These are phyloP conservation scores for Capitulum mitella DNA, from an alignment of 2,888 invertebrate species.

Conservation along the genomic window DNA sequence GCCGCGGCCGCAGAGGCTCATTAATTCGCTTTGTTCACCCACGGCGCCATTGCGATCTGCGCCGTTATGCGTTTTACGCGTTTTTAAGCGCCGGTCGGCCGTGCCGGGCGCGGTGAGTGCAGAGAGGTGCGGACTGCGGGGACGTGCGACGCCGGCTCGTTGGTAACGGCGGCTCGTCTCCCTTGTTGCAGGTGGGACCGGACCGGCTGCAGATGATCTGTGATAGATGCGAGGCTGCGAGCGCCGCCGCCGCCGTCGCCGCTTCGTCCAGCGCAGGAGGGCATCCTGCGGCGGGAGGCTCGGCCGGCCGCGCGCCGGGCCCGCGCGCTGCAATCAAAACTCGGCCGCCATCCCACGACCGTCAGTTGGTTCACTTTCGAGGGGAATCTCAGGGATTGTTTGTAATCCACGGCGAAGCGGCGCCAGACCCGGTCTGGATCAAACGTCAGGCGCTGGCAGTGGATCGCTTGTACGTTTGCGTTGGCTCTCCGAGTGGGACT, in stretches of 20 bases:
- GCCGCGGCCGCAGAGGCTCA: not conserved
- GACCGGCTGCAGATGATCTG: not conserved
- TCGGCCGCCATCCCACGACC: not conserved
- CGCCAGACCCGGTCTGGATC: not conserved
- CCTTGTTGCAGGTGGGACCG: not conserved
- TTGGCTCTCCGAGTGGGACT: not conserved
- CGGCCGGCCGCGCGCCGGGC: not conserved
- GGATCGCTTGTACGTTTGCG: not conserved
- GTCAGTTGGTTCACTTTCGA: not conserved
- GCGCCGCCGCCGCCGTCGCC: not conserved
- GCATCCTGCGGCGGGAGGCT: not conserved
- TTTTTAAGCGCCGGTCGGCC: not conserved
- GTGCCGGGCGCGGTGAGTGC: not conserved
- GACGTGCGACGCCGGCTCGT: not conserved
- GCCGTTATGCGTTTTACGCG: not conserved
- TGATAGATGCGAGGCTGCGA: not conserved
- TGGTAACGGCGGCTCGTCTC: not conserved
- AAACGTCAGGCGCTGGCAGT: too few species aligned
- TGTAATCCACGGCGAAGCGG: not conserved
- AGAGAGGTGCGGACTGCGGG: not conserved
- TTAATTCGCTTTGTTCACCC: not conserved
- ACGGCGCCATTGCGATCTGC: not conserved
- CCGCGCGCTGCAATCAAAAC: slow-evolving; percentile 1
- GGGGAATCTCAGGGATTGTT: slow-evolving; percentile 4
- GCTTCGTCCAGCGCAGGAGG: too few species aligned